Base-by-base conservation (phyloP, 2,113 vertebrate species). In the Tragelaphus scriptus region DNA sequence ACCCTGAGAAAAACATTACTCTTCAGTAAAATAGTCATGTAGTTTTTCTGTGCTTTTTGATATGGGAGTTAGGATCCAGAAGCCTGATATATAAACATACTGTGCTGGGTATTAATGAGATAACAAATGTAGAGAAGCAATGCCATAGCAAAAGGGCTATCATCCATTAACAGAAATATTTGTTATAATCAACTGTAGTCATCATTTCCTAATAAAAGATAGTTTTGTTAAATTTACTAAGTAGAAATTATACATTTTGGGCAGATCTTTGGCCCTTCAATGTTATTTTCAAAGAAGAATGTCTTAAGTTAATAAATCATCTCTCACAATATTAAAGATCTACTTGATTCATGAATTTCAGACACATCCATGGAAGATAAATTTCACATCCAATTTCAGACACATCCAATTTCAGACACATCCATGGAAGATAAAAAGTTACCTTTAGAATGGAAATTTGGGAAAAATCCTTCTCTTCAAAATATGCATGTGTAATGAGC, bases 391-490 rank as follows among this genome's bases (percentile, higher is more conserved):
- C 86, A 63, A 40, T 40, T 44, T 44, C 44, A 44, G 44, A 44
- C 44, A 44, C 44, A 44, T 44, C 44, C 86, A 63, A 40, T 40
- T 44, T 44, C 44, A 44, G 44, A 44, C 44, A 44, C 44, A 6
- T 44, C 44, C 86, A 63, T 5, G 55, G 3, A 81, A 17, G 25
- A 55, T 23, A 80, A 55, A 88, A 77, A 88, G 36, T 98, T 99
- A 99, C 99, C 99, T 99, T 99, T 86, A 99, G 98, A 98, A 99
- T 99, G 26, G 99, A 99, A 98, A 99, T 99, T 98, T 99, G 99
- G 0, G 99, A 99, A 98, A 99, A 99, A 98, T 99, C 99, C 96
- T 99, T 99, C 97, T 99, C 99, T 99, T 99, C 99, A 91, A 99
- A 99, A 99, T 99, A 99, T 1, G 99, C 99, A 32, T 99, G 99